Evolutionary conservation across 2,113 vertebrate species (phyloP), one percentile per base, ranked within the genome.

Genomic region (Epinephelus cyanopodus): DNA sequence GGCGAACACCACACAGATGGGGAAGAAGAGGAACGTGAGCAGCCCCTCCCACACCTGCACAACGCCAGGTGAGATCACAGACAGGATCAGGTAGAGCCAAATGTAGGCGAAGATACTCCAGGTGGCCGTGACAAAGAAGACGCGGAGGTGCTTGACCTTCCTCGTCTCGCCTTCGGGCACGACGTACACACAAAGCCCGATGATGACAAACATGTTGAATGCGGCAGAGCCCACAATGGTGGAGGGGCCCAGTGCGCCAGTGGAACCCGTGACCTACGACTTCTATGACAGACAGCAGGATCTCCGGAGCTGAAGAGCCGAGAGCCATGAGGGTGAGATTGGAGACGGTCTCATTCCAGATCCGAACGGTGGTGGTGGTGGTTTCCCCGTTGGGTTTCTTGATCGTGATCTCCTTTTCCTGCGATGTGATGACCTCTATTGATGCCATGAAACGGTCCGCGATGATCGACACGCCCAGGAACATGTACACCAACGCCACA

Each of bases 71-170:
- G 98, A 97, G 88, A 97, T 97, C 74, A 99, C 98, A 0, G 97
- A 97, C 89, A 99, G 92, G 93, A 99, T 99, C 90, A 99, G 95
- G 92, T 99, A 99, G 65, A 99, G 97, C 98, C 98, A 99, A 72
- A 97, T 97, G 81, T 99, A 99, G 87, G 98, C 98, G 62, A 99
- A 99, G 93, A 99, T 99, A 94, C 98, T 99, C 98, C 98, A 99
- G 71, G 97, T 95, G 0, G 98, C 98, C 0, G 98, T 99, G 80
- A 99, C 98, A 27, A 99, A 99, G 95, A 99, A 99, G 73, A 99
- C 98, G 7, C 98, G 91, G 42, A 99, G 92, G 87, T 99, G 98
- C 91, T 99, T 99, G 65, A 99, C 98, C 92, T 97, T 99, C 88
- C 98, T 96, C 0, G 96, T 96, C 92, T 99, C 98, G 7, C 98